A percentile compares a stretch with the other conserved stretches of the same genome.
Conservation (phyloP, 2,113 vertebrate genomes). For the Cyprinodon variegatus region DNA sequence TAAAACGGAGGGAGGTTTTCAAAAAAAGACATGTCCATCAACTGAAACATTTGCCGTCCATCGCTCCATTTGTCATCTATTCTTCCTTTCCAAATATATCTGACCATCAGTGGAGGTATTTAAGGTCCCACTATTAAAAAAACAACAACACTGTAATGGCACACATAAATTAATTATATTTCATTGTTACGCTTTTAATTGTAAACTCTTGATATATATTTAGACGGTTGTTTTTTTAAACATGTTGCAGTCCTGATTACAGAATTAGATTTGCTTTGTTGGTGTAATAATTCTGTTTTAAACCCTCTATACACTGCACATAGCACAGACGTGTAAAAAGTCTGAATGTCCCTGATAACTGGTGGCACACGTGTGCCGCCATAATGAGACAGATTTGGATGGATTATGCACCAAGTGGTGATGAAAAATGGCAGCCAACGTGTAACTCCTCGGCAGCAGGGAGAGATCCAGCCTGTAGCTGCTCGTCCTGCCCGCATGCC, state of each 20-base stretch:
- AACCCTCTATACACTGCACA: conserved; percentile 10
- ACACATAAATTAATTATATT: no score
- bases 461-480: conserved; percentile 52
- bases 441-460: conserved; percentile 61
- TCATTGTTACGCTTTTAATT: neutral
- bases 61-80: no score
- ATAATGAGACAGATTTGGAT: conserved; percentile 73
- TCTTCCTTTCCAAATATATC: neutral
- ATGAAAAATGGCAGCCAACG: conserved; percentile 68
- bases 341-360: conserved; percentile 37
- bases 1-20: neutral
- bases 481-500: conserved; percentile 29
- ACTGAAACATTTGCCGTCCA: no score
- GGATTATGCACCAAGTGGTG: conserved; percentile 73
- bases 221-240: neutral
- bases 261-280: neutral
- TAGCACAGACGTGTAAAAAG: conserved; percentile 30
- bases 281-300: neutral
- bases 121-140: no score
- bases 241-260: neutral
- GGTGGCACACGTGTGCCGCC: conserved; percentile 56
- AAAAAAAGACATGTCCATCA: neutral
- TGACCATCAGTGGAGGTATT: neutral
- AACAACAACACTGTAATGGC: no score
- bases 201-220: no score